Base-by-base conservation (phyloP, 2,888 invertebrate genomes). In the Hirudinaria manillensis region DNA sequence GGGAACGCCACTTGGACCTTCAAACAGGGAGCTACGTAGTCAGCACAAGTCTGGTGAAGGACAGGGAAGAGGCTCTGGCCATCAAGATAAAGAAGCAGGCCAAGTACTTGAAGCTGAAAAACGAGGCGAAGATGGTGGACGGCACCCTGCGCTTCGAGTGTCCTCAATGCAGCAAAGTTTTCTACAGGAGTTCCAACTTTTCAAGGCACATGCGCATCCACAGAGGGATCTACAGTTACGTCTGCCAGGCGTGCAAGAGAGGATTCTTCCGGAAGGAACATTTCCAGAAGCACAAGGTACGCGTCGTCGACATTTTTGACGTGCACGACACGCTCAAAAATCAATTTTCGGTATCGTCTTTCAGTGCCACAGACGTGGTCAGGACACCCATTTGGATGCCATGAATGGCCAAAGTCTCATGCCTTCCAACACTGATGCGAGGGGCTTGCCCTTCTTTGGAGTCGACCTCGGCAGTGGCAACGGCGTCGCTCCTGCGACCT, bases 211-310 rank as follows among this genome's bases (percentile, higher is more conserved):
- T 79, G 79, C 76, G 79, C 24, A 79, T 79, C 66, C 79, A 79
- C 76, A 61, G 61, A 29, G 76, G 76, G 45, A 73, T 78, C 70
- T 79, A 70, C 76, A 78, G 76, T 27, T 79, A 80, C 77, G 67
- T 76, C 38, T 80, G 80, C 70, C 76, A 75, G 36, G 77, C 77
- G 34, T 80, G 80, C 66, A 77, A 74, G 32, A 70, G 80, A 16
- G 78, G 78, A 74, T 80, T 80, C 75, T 77, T 79, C 24, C 70
- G 80, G 38, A 78, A 78, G 74, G 80, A 80, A 75, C 80, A 80
- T 71, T 80, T 77, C 71, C 75, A 75, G 32, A 70, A 79, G 13
- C 80, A 80, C 78, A 80, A 80, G 72, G 61, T 61, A 7, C 1
- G 24, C 61, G n/a, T n/a, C 38, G 6, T 45, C 45, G 45, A 45